Conservation (phyloP, 2,113 vertebrate species). For the Mugil cephalus region DNA sequence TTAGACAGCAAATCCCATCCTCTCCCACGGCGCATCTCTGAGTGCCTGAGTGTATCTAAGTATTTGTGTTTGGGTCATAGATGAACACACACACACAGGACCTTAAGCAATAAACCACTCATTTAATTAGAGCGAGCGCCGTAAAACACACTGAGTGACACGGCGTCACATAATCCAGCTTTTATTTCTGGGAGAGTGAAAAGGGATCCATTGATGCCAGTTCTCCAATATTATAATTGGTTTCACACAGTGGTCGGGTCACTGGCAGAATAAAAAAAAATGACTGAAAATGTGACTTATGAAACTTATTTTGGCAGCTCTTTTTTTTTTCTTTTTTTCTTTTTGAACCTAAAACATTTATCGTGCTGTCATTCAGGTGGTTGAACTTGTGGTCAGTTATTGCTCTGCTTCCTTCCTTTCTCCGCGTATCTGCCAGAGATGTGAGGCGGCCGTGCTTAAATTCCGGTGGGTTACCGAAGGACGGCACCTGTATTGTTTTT, state of each 20-base stretch:
- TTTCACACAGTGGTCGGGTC: conserved; percentile 22
- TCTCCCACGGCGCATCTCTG: conserved; percentile 47
- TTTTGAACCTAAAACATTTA: background rate
- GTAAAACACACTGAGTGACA: conserved; percentile 15
- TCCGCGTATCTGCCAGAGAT: too few relatives aligned
- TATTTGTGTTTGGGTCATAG: conserved; percentile 12
- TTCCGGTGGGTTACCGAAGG: too few relatives aligned
- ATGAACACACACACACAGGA: conserved; percentile 8
- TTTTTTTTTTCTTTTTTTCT: too few relatives aligned
- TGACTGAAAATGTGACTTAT: conserved; percentile 19
- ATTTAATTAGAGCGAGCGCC: background rate
- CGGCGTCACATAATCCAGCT: conserved; percentile 29
- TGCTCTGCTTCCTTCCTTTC: background rate
- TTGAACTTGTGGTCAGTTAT: conserved; percentile 7
- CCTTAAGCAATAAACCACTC: conserved; percentile 13
- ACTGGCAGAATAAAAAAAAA: conserved; percentile 11
- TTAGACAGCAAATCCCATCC: conserved; percentile 75
- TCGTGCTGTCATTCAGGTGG: conserved; percentile 18
- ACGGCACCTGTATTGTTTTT: too few relatives aligned
- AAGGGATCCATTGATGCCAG: conserved; percentile 7
- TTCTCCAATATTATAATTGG: conserved; percentile 30
- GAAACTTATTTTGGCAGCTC: conserved; percentile 5
- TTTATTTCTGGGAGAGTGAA: conserved; percentile 13
- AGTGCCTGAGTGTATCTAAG: conserved; percentile 27
- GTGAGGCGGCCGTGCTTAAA: too few relatives aligned